Evolutionary conservation across 2,113 vertebrate species (phyloP).

Genomic region (Petromus typicus): DNA sequence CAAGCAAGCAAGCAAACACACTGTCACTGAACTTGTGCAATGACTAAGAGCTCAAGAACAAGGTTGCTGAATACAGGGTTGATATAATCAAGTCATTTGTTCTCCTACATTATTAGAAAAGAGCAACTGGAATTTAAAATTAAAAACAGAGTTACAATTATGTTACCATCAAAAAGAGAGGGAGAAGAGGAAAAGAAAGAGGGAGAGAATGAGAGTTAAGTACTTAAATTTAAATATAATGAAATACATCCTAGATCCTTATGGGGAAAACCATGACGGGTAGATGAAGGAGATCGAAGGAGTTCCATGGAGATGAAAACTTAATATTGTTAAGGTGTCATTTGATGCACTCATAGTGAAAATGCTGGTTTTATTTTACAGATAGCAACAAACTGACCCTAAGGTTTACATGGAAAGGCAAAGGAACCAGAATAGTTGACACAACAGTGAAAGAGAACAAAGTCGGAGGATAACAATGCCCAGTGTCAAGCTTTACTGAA

Average conservation of each 20-base stretch:
- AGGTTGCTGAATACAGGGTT: not conserved
- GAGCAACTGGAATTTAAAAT: constrained; percentile 26
- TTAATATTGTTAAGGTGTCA: not conserved
- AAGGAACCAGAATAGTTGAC: not conserved
- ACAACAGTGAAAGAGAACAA: not conserved
- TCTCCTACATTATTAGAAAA: not conserved
- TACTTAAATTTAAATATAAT: not conserved
- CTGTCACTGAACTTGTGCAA: not conserved
- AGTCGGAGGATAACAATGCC: not conserved
- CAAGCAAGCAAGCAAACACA: not conserved
- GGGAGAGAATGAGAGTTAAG: not conserved
- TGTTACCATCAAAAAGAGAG: not conserved
- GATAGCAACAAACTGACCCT: not conserved
- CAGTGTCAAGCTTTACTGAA: not conserved
- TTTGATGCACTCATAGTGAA: not conserved
- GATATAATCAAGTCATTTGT: not conserved
- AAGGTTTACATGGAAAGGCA: not conserved
- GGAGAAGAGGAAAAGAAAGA: not conserved
- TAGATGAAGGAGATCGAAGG: not conserved
- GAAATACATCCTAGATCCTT: not conserved
- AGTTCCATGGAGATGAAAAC: not conserved
- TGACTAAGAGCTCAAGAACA: not conserved
- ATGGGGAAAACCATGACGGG: not conserved
- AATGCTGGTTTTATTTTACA: not conserved
- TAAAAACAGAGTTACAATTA: not conserved